Conservation (phyloP, 1,140 invertebrate genomes). For the Protaetia brevitarsis region DNA sequence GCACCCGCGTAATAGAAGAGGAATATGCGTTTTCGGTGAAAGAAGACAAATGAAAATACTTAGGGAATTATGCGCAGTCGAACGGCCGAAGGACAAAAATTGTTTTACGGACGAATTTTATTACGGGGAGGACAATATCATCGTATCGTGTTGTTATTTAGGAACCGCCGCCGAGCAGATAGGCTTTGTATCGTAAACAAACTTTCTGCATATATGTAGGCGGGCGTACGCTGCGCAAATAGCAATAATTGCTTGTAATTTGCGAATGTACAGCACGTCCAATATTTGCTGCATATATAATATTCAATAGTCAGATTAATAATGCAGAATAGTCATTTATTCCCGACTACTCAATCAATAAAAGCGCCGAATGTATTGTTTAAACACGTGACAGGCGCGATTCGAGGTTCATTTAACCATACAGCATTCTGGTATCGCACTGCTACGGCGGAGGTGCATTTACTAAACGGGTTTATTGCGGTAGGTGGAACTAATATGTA, state of each 20-base stretch:
- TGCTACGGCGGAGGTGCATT: no score
- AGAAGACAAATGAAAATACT: background rate
- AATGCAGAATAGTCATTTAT: background rate
- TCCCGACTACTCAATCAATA: background rate
- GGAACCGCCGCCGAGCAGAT: no score
- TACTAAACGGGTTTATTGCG: no score
- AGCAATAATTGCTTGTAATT: background rate
- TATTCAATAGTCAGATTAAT: conserved; percentile 3
- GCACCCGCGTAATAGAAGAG: background rate
- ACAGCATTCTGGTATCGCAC: background rate
- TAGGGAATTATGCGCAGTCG: no score
- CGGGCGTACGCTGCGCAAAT: background rate
- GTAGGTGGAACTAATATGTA: background rate
- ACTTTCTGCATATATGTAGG: no score
- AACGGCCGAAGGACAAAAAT: no score
- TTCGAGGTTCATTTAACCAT: background rate
- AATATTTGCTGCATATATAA: background rate
- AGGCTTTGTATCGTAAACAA: no score
- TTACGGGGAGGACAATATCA: no score
- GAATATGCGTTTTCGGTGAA: background rate
- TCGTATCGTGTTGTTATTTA: no score
- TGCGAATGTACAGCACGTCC: background rate
- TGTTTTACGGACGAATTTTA: background rate
- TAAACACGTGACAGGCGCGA: background rate
- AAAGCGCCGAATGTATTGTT: background rate